A percentile compares a stretch with the other conserved stretches of the same genome.
phyloP scores from a whole-genome alignment of 1,140 invertebrate species.

The Magallana ariakensis region DNA sequence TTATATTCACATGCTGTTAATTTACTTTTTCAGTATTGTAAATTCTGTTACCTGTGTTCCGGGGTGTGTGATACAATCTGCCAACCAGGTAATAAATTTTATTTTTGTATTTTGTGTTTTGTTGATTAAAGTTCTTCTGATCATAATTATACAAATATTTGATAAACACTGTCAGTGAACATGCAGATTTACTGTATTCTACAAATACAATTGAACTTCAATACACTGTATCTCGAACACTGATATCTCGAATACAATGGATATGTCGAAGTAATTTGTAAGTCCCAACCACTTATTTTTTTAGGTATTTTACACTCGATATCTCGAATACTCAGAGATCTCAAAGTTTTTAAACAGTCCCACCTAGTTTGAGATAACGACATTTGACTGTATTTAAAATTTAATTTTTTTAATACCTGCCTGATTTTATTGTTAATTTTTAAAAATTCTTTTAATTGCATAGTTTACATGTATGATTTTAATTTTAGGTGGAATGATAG shows the following conservation, averaged over 20 bases:
- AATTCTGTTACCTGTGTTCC: conserved; percentile 74
- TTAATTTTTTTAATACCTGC: too few species aligned
- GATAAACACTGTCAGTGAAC: background rate
- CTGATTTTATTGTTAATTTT: background rate
- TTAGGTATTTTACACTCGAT: too few species aligned
- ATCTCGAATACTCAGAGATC: too few species aligned
- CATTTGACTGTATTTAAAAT: too few species aligned
- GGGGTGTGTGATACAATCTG: conserved; percentile 75
- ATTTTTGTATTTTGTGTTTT: background rate
- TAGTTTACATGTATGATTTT: background rate
- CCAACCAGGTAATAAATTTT: conserved; percentile 72
- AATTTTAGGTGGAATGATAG: conserved; percentile 71
- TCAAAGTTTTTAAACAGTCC: too few species aligned
- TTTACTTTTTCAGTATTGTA: conserved; percentile 74
- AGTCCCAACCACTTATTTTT: too few species aligned
- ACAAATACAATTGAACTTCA: background rate
- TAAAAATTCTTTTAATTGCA: too few species aligned
- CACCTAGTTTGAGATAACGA: too few species aligned
- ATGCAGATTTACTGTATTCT: background rate
- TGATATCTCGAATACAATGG: too few species aligned
- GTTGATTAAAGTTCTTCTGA: background rate
- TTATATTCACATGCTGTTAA: too few species aligned
- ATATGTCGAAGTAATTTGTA: too few species aligned
- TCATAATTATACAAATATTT: background rate
- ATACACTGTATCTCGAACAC: too few species aligned